A percentile compares a stretch with the other conserved stretches of the same genome.
These are phyloP conservation scores for Lissonota sp. DNA, from an alignment of 2,888 invertebrate species.

Conservation along the genomic window DNA sequence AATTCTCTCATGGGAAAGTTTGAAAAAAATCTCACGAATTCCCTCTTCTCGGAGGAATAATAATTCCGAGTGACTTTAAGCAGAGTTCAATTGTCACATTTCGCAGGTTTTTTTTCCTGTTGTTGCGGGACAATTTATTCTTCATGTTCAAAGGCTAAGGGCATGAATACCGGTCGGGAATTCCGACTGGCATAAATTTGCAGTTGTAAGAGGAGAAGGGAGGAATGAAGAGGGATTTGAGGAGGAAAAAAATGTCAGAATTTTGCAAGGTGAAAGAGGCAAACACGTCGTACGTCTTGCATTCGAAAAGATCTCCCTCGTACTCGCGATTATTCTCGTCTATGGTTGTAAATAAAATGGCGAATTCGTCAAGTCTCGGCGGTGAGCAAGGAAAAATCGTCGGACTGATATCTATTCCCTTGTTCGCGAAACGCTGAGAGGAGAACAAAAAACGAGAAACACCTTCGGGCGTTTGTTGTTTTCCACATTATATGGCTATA, in stretches of 20 bases:
- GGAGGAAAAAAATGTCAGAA: conserved; percentile 25
- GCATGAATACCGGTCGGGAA: conserved; percentile 3
- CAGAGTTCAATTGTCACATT: conserved; percentile 24
- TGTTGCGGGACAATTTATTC: conserved; percentile 29
- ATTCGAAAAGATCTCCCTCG: conserved; percentile 55
- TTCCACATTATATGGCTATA: neutral
- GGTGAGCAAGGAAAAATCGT: conserved; percentile 22
- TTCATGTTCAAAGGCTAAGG: conserved; percentile 22
- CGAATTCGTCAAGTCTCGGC: conserved; percentile 35
- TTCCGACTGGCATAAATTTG: conserved; percentile 45
- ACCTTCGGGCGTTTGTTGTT: conserved; percentile 40
- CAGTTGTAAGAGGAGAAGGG: conserved; percentile 19
- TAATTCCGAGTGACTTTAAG: conserved; percentile 16
- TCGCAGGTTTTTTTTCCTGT: conserved; percentile 11
- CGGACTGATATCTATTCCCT: conserved; percentile 55
- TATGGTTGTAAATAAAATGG: conserved; percentile 9
- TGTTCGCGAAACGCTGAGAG: neutral
- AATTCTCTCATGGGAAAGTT: neutral
- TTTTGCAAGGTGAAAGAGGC: conserved; percentile 49
- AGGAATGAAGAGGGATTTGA: conserved; percentile 25
- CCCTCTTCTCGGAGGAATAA: neutral
- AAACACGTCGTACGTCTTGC: conserved; percentile 60
- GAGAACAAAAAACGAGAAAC: conserved; percentile 29
- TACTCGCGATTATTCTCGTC: conserved; percentile 19
- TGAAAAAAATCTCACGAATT: conserved; percentile 4